phyloP scores from a whole-genome alignment of 53 echinoderm and acorn worm species.

The Holothuria leucospilota region DNA sequence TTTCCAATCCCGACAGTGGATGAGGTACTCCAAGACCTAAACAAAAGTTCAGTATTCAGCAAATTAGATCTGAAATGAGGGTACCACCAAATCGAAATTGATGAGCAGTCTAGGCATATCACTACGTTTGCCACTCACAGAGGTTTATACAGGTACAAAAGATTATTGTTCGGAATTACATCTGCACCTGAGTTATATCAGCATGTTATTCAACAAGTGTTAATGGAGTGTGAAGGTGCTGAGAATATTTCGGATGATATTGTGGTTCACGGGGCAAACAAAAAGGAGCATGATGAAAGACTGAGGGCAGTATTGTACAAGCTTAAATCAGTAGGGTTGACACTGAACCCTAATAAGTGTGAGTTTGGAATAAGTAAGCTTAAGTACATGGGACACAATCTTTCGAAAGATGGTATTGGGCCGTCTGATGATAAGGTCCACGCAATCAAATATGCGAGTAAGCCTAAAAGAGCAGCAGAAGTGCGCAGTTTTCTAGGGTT shows the following conservation, averaged over 20 bases:
- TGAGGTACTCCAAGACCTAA: no score
- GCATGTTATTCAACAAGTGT: constrained; percentile 40
- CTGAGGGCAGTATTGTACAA: constrained; percentile 44
- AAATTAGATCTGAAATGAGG: no score
- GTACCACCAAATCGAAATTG: no score
- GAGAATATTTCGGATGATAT: constrained; percentile 65
- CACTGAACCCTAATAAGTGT: constrained; percentile 62
- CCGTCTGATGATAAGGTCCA: constrained; percentile 47
- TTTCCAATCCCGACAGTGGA: no score
- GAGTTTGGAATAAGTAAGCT: constrained; percentile 60
- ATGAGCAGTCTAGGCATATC: no score
- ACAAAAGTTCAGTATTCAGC: no score
- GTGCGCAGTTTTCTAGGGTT: constrained; percentile 70
- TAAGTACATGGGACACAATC: constrained; percentile 67
- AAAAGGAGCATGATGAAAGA: constrained; percentile 62
- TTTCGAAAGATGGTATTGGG: constrained; percentile 59
- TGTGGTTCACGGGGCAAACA: constrained; percentile 45
- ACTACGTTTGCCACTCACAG: constrained; percentile 48
- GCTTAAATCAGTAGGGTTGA: constrained; percentile 52
- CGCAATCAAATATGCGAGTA: constrained; percentile 57
- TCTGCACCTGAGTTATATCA: constrained; percentile 59
- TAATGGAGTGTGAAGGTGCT: constrained; percentile 30
- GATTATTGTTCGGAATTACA: constrained; percentile 54
- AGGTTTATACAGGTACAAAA: constrained; percentile 50
- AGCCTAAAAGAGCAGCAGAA: constrained; percentile 63